Base-by-base conservation (phyloP, 2,888 invertebrate genomes). In the Habroteleia sp. region DNA sequence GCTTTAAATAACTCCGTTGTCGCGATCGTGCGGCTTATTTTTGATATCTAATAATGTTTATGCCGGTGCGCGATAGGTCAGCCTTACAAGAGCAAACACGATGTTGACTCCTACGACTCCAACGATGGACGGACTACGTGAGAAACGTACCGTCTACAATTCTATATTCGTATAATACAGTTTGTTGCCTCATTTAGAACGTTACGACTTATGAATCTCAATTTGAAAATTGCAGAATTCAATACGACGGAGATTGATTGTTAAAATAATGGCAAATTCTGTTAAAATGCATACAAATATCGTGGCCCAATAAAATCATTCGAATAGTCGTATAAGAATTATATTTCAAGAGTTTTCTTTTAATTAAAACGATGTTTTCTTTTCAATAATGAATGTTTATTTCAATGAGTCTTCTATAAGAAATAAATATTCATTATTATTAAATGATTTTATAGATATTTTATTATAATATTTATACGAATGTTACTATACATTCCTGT, bases 1-100 rank as follows among this genome's bases (percentile, higher is more conserved):
- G 62, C 66, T 66, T 68, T 58, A 58, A 68, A 68, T 42, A 68
- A 50, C 48, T 25, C 14, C 31, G 66, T 66, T 66, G 66, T 56
- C 56, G 66, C 31, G 56, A 58, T 58, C 33, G 48, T 33, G 58
- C 66, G 48, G 56, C 50, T 68, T 68, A 68, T 68, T 68, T 58
- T 68, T 68, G 68, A 68, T 68, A 68, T 68, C 68, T 42, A 58
- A 48, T 44, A 42, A 60, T 5, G 50, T 25, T 52, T 37, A 23
- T 37, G 37, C 29, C 52, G 58, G 50, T 39, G 39, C 14, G 56
- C 56, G 58, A 58, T 60, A 69, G 68, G 68, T 69, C 68, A 44
- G 41, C 58, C 48, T 41, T 16, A 25, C 56, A 56, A 56, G 33
- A 33, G 41, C 56, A 56, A 68, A 52, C 44, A 52, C 63, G 42